Base-by-base conservation (phyloP, 2,797 vertebrate genomes). In the Myoxocephalus aenaeus region DNA sequence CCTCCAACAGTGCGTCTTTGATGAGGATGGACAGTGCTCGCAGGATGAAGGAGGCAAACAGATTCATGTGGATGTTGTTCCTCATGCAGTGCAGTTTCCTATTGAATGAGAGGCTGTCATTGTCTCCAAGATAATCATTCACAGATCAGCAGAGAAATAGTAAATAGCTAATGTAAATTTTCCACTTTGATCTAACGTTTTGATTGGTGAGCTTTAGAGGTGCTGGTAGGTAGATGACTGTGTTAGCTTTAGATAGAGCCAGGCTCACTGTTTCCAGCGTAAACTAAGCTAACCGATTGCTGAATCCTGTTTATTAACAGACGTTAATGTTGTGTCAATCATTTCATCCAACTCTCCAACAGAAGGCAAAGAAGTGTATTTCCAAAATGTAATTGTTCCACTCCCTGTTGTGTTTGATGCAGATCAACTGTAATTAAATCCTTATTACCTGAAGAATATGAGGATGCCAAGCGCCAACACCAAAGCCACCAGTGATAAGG, bases 31-130 rank as follows among this genome's bases (percentile, higher is more conserved):
- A 96, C 13, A 93, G 83, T 0, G 96, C 97, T 66, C 96, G 94
- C 74, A 98, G 94, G 85, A 96, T 94, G 87, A 97, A 97, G 44
- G 97, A 98, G 0, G 93, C 91, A 86, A 98, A 98, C 75, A 98
- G 95, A 90, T 98, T 98, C 93, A 97, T 97, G 83, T 98, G 97
- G 92, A 98, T 96, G 79, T 96, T 96, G 91, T 97, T 98, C 58
- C 97, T 95, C 86, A 96, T 97, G 91, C 97, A 98, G 81, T 93
- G 96, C 42, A 98, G 93, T 75, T 96, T 96, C 91, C 97, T 98
- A 82, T 62, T 22, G 15, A 73, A 68, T 2, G 29, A 70, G 18
- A 75, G 7, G 36, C 10, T 73, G 53, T 18, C 65, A 15, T 2
- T 8, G 12, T 48, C 50, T 48, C 1, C 14, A 34, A 34, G 48